Evolutionary conservation across 2,113 vertebrate species (phyloP), one percentile per base, ranked within the genome.

Genomic region (Kryptolebias marmoratus): DNA sequence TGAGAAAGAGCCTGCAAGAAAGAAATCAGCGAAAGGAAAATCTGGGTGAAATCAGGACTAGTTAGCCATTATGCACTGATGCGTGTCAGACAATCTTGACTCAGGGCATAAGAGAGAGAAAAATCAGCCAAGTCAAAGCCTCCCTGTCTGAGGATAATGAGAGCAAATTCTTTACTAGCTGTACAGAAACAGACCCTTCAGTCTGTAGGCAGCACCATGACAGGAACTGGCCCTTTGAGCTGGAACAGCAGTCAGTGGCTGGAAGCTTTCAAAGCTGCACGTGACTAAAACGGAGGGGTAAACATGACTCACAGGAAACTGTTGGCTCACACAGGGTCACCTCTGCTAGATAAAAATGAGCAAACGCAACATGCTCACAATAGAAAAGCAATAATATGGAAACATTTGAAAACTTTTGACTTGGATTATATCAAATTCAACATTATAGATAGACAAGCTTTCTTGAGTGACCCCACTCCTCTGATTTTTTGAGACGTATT

Each of bases 271-370:
- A 83, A 80, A 55, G 76, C 68, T 16, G 63, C 58, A 59, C 64
- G 57, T 56, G 75, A 79, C 77, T 60, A 49, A 70, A 77, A 56
- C 9, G 64, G n/a, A 48, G 52, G 22, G 50, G 71, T 80, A 75
- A 84, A 79, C 77, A 68, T 50, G 58, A 22, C 28, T 47, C 71
- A 76, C 4, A 18, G 61, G 55, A 66, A 73, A 53, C 28, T 61
- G 48, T 15, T 36, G 55, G n/a, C 56, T 48, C 14, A 1, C 11
- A 28, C 52, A 59, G 54, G 12, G 32, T 49, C 36, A 80, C 28
- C 39, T 63, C 28, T 31, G 48, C 7, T 14, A 42, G 39, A 42
- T 42, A 8, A 42, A 42, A 42, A 42, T 10, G 9, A 42, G 39
- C 10, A 42, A 42, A 42, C 39, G 5, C 5, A 42, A 42, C 9